Conservation (phyloP, 2,888 invertebrate species). For the Catocala nupta region DNA sequence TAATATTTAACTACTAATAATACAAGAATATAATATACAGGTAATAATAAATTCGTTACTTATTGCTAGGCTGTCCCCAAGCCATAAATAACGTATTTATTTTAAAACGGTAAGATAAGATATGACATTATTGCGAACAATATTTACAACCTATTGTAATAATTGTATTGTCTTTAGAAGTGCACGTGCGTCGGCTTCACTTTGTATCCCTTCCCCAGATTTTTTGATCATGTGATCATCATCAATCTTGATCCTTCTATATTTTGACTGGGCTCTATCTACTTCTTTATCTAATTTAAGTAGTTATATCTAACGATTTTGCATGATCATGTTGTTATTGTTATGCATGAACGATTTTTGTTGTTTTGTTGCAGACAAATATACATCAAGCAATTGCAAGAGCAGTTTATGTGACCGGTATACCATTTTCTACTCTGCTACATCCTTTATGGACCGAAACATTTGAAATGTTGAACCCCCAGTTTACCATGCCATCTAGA, state of each 20-base stretch:
- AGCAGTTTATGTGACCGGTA: neutral
- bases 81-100: neutral
- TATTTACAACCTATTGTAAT: too few species aligned
- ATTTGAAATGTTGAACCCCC: neutral
- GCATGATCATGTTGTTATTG: neutral
- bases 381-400: constrained; percentile 6
- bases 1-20: neutral
- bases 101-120: neutral
- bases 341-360: constrained; percentile 8
- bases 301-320: neutral
- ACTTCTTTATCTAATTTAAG: neutral
- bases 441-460: neutral
- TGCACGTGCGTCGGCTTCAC: too few species aligned
- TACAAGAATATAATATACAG: constrained; percentile 4
- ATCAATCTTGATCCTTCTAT: too few species aligned
- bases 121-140: neutral
- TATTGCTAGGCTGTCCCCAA: neutral
- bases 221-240: too few species aligned
- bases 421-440: constrained; percentile 4
- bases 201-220: too few species aligned
- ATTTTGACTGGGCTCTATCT: too few species aligned
- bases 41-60: constrained; percentile 4
- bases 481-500: neutral
- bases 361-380: constrained; percentile 11
- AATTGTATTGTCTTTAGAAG: too few species aligned